phyloP scores from a whole-genome alignment of 2,888 invertebrate genomes.

The Listrodromus nycthemerus region DNA sequence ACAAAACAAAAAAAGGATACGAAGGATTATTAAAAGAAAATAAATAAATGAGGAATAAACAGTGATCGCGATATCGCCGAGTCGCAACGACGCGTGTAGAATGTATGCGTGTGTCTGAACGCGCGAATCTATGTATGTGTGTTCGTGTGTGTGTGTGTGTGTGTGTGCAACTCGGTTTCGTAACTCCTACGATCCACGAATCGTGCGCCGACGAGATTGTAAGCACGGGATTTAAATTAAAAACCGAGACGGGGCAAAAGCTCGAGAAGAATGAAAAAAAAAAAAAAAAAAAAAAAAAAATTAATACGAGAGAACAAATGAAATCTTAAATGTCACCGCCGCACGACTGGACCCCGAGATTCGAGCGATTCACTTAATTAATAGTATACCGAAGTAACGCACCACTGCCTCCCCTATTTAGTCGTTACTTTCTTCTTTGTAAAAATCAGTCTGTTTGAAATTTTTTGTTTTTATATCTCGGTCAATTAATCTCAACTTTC shows the following conservation, averaged over 20 bases:
- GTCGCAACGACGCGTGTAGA: slow-evolving; percentile 55
- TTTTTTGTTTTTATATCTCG: slow-evolving; percentile 36
- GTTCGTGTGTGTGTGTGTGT: slow-evolving; percentile 4
- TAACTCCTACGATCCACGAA: slow-evolving; percentile 29
- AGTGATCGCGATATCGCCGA: slow-evolving; percentile 62
- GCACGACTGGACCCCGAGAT: slow-evolving; percentile 65
- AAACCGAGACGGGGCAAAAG: slow-evolving; percentile 44
- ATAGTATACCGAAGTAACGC: slow-evolving; percentile 78
- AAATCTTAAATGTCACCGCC: slow-evolving; percentile 61
- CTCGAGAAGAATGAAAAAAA: slow-evolving; percentile 33
- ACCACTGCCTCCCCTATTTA: slow-evolving; percentile 80
- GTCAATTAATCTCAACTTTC: slow-evolving; percentile 36
- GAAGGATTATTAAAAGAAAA: slow-evolving; percentile 27
- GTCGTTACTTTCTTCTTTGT: slow-evolving; percentile 68
- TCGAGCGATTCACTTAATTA: slow-evolving; percentile 65
- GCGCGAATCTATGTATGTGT: slow-evolving; percentile 11
- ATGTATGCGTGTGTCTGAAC: too few relatives aligned
- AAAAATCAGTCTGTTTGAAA: slow-evolving; percentile 38
- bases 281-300: slow-evolving; percentile 16
- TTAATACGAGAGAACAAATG: slow-evolving; percentile 29
- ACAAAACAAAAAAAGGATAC: slow-evolving; percentile 32
- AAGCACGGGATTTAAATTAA: slow-evolving; percentile 21
- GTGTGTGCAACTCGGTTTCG: slow-evolving; percentile 35
- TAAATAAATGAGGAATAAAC: slow-evolving; percentile 33
- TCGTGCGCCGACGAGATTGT: slow-evolving; percentile 30